Percentiles rank a stretch among this genome's conserved stretches.
Conservation (phyloP, 2,113 vertebrate genomes). For the Peromyscus leucopus region DNA sequence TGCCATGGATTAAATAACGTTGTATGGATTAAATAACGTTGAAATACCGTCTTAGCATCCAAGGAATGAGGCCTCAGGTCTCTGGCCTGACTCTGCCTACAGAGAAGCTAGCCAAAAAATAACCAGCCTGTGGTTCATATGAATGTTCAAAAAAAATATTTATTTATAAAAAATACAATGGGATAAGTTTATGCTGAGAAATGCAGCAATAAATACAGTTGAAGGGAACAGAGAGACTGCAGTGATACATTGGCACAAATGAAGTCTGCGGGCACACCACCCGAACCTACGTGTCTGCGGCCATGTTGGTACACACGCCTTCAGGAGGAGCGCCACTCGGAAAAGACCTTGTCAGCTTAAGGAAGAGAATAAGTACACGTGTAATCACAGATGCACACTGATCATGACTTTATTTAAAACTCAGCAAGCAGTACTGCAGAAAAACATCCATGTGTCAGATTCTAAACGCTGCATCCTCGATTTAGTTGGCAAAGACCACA, state of each 20-base stretch:
- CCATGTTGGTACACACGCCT: slow-evolving; percentile 84
- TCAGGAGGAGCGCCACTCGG: slow-evolving; percentile 81
- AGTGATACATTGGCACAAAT: slow-evolving; percentile 89
- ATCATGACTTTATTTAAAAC: slow-evolving; percentile 87
- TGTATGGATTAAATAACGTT: background rate
- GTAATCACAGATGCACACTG: slow-evolving; percentile 86
- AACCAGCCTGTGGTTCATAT: slow-evolving; percentile 75
- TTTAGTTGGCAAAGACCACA: slow-evolving; percentile 83
- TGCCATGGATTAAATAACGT: no score
- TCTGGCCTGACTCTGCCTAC: background rate
- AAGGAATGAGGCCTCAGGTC: background rate
- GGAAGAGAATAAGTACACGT: slow-evolving; percentile 86
- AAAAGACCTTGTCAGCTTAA: slow-evolving; percentile 84
- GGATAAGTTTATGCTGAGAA: slow-evolving; percentile 92
- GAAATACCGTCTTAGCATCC: background rate
- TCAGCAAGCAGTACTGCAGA: slow-evolving; percentile 86
- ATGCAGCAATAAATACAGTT: slow-evolving; percentile 97
- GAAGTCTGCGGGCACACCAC: slow-evolving; percentile 83
- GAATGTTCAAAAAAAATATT: slow-evolving; percentile 90
- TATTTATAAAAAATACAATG: slow-evolving; percentile 94
- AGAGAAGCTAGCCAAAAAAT: slow-evolving; percentile 65
- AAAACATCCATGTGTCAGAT: slow-evolving; percentile 84
- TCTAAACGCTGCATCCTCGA: slow-evolving; percentile 81
- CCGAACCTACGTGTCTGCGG: slow-evolving; percentile 78
- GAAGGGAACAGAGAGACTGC: slow-evolving; percentile 88